These are phyloP conservation scores for Argynnis bischoffii DNA, from an alignment of 2,888 invertebrate genomes.

Conservation along the genomic window DNA sequence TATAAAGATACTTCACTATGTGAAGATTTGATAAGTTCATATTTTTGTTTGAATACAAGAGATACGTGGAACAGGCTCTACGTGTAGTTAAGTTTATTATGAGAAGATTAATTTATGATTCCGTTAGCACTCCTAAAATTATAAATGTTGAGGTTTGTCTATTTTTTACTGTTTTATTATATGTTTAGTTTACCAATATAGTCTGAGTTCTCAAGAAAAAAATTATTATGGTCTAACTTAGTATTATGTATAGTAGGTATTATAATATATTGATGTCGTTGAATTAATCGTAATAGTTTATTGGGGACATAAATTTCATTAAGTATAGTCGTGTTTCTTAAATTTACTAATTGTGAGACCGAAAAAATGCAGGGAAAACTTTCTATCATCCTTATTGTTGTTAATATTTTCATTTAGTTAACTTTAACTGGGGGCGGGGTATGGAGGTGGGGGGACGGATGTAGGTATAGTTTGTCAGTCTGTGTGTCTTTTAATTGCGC, in stretches of 20 bases:
- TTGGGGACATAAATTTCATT: constrained; percentile 41
- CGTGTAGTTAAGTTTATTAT: constrained; percentile 1
- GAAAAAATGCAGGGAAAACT: too few species aligned
- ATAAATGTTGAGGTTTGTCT: not conserved
- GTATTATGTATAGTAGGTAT: too few species aligned
- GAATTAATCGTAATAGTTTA: constrained; percentile 36
- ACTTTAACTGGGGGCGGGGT: too few species aligned
- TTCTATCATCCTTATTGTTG: too few species aligned
- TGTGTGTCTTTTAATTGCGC: too few species aligned
- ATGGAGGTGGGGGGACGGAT: too few species aligned
- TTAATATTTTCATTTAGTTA: too few species aligned
- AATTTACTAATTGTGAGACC: constrained; percentile 53
- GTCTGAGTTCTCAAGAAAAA: too few species aligned
- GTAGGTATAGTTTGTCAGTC: constrained; percentile 32
- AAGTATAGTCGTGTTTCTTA: constrained; percentile 35
- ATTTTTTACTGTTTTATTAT: too few species aligned
- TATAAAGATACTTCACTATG: constrained; percentile 52
- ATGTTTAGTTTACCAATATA: too few species aligned
- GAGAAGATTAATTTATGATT: constrained; percentile 14
- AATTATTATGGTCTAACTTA: constrained; percentile 3
- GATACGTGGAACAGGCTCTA: constrained; percentile 22
- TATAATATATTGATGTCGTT: too few species aligned
- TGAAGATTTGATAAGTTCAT: constrained; percentile 56
- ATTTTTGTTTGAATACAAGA: constrained; percentile 54
- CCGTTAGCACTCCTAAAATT: not conserved